Base-by-base conservation (phyloP, 2,113 vertebrate species). In the Hippolais icterina region DNA sequence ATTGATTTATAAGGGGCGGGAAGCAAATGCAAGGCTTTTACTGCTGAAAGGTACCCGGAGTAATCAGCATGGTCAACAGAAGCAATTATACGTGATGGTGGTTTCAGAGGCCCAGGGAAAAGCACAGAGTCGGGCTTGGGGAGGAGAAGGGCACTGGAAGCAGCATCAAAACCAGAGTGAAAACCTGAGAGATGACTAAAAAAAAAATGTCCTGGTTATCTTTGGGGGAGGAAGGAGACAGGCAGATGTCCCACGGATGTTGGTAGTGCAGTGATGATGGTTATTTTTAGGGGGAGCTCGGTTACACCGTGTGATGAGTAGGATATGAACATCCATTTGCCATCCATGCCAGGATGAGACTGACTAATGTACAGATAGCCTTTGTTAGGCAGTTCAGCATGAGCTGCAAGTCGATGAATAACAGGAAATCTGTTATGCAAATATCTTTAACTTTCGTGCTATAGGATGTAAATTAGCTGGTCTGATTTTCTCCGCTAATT, bases 1-100 rank as follows among this genome's bases (percentile, higher is more conserved):
- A 96, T 96, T 96, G 94, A 96, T 84, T 96, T 96, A 95, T 97
- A 97, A 96, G 88, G 94, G 96, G 96, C 4, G 57, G 92, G 71
- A 94, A 90, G 95, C 89, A 91, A 95, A 93, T 82, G 88, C 88
- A 95, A 87, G 81, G 61, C 94, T 86, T 95, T 96, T 93, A 96
- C 94, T 89, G 81, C 95, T 97, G 76, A 94, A 96, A 95, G 86
- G 65, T 87, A 94, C 90, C 76, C 7, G n/a, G 83, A 95, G 83
- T 94, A 93, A 97, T 96, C 96, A 95, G 92, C 72, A 33, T 76
- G 94, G 96, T 94, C 96, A 95, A 93, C 93, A 96, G 92, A 92
- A 96, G 90, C 93, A 96, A 96, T 97, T 96, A 95, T 27, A 89
- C 24, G 12, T 90, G 96, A 76, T 90, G 92, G 91, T 92, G 82